Base-by-base conservation (phyloP, 2,113 vertebrate species). In the Myotis davidii region DNA sequence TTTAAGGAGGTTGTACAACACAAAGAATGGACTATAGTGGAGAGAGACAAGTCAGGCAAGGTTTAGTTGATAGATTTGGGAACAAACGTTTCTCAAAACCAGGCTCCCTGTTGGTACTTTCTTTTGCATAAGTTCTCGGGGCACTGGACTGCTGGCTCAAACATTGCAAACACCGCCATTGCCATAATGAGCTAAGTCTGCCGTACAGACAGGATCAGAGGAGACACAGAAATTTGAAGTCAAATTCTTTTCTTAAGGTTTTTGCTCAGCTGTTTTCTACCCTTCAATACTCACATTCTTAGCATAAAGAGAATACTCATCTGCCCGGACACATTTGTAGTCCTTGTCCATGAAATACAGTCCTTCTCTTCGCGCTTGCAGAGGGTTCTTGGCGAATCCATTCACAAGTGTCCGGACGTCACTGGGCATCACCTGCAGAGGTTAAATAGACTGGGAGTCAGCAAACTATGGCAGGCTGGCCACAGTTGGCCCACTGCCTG, bases 261-360 rank as follows among this genome's bases (percentile, higher is more conserved):
- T 94, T 88, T 52, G 82, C n/a, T 23, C 21, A 94, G 56, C 0
- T 20, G 25, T 77, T 64, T 84, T 96, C 77, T 96, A 94, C 72
- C 90, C 77, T 67, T 85, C 56, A 21, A 89, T 73, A 98, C 97
- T 21, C 92, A 98, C 98, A 29, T 97, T 97, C 96, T 98, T 98
- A 76, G 97, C 98, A 84, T 98, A 99, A 88, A 99, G 97, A 73
- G 98, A 98, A 88, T 90, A 93, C 14, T 98, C 96, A 96, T 99
- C 98, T 4, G 98, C 97, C 2, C 97, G 97, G 67, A 99, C 95
- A 91, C 98, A 99, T 74, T 84, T 98, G 74, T 98, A 99, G 70
- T 95, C 59, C 67, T 97, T 97, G 39, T 98, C 97, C 90, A 96
- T 97, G 91, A 98, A 98, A 96, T 50, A 95, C 20, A 99, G 72